Base-by-base conservation (phyloP, 1,140 invertebrate species). In the Gryllus bimaculatus region DNA sequence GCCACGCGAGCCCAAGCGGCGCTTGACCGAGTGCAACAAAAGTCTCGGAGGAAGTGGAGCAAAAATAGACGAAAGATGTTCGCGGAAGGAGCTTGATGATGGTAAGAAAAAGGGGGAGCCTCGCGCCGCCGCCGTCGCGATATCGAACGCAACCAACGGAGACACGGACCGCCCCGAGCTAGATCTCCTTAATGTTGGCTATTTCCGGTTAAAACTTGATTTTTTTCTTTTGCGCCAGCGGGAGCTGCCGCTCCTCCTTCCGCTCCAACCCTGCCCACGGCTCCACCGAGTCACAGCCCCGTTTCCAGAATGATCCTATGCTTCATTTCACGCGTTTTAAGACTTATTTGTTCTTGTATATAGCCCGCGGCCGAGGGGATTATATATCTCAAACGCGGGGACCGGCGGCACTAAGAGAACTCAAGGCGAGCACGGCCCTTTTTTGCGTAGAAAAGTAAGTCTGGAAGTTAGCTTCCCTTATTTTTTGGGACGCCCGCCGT, bases 71-170 rank as follows among this genome's bases (percentile, higher is more conserved):
- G 20, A 75, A 75, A 66, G 54, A 66, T 66, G 54, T 66, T 66
- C 54, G 10, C 10, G n/a, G 10, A 20, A 75, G 7, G 20, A 75
- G n/a, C 20, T 26, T 26, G 74, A 75, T 26, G 74, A 47, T n/a
- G 48, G 20, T 15, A 78, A 78, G 76, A 47, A 78, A 39, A 78
- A 78, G 48, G 48, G 47, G 18, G 48, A 78, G 18, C 18, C 54
- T 0, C 10, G 2, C 54, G 54, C 18, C 54, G 54, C 54, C 18
- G 54, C 54, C 18, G 54, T 13, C 10, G 54, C 54, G 54, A 66
- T 39, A 39, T n/a, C 26, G 5, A 7, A 18, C 10, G 54, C 10
- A n/a, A 66, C 10, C 54, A 18, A 66, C 54, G 54, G 54, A 66
- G 54, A 66, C 2, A 66, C 0, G 18, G 10, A 18, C 54, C 54